These are phyloP conservation scores for Cyrtodaria siliqua DNA, from an alignment of 2,888 invertebrate genomes.

Conservation along the genomic window DNA sequence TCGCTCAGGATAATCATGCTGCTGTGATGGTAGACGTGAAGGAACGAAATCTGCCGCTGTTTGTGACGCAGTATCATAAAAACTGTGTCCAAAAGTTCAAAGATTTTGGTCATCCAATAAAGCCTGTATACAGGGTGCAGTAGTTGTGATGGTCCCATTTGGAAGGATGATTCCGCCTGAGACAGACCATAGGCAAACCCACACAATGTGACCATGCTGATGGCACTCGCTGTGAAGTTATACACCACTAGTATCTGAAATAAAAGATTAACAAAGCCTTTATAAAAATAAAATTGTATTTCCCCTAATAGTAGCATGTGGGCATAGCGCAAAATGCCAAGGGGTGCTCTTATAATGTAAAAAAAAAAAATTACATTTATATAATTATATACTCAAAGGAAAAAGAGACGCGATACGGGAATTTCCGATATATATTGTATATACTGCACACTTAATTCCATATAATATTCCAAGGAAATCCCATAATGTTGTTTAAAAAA, in stretches of 20 bases:
- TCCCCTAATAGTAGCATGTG: too few relatives aligned
- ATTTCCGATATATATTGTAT: too few relatives aligned
- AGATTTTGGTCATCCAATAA: slow-evolving; percentile 81
- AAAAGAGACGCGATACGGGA: too few relatives aligned
- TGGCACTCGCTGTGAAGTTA: slow-evolving; percentile 80
- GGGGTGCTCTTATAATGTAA: too few relatives aligned
- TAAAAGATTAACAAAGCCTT: slow-evolving; percentile 5
- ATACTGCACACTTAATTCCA: too few relatives aligned
- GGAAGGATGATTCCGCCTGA: slow-evolving; percentile 74
- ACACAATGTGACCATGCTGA: slow-evolving; percentile 74
- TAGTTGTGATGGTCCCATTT: slow-evolving; percentile 58
- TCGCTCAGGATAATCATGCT: slow-evolving; percentile 84
- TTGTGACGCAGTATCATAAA: slow-evolving; percentile 85
- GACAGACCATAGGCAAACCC: slow-evolving; percentile 75
- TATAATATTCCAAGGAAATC: too few relatives aligned
- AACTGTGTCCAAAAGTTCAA: slow-evolving; percentile 84
- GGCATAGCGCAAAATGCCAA: too few relatives aligned
- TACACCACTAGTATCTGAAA: slow-evolving; percentile 82
- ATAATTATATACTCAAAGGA: too few relatives aligned
- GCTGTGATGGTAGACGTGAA: slow-evolving; percentile 85
- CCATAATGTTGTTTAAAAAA: too few relatives aligned
- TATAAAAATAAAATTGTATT: too few relatives aligned
- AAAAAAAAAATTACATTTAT: too few relatives aligned
- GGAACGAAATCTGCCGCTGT: slow-evolving; percentile 81
- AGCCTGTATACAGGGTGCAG: slow-evolving; percentile 73